These are phyloP conservation scores for Pelmatolapia mariae DNA, from an alignment of 2,113 vertebrate genomes.

Conservation along the genomic window DNA sequence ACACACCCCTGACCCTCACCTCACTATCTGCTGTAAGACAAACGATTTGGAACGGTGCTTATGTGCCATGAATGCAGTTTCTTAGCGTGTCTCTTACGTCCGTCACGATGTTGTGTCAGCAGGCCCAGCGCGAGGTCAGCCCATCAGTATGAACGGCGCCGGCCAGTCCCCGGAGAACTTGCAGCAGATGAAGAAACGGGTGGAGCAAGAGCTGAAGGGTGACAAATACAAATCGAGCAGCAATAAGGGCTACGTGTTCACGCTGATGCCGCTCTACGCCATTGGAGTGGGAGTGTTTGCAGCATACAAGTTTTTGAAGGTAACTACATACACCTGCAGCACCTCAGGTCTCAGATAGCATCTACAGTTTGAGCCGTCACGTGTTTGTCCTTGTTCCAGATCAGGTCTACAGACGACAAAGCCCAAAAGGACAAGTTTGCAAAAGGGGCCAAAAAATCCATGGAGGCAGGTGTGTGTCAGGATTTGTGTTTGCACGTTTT, in stretches of 20 bases:
- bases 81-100: neutral
- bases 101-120: neutral
- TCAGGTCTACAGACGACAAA: slow-evolving; percentile 78
- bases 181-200: slow-evolving; percentile 80
- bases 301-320: slow-evolving; percentile 88
- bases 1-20: neutral
- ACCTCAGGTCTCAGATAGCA: too few species aligned
- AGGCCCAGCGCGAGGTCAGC: slow-evolving; percentile 47
- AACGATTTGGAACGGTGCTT: neutral
- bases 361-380: neutral
- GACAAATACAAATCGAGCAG: slow-evolving; percentile 76
- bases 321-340: slow-evolving; percentile 1
- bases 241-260: slow-evolving; percentile 82
- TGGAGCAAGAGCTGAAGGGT: slow-evolving; percentile 80
- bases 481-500: neutral
- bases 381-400: slow-evolving; percentile 50
- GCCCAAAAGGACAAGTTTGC: slow-evolving; percentile 65
- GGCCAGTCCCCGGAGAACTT: slow-evolving; percentile 62
- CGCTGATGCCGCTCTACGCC: slow-evolving; percentile 85
- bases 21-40: neutral
- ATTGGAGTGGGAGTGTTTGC: slow-evolving; percentile 85
- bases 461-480: slow-evolving; percentile 74
- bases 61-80: neutral
- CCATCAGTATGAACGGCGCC: slow-evolving; percentile 31
- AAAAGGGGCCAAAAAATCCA: slow-evolving; percentile 76